Conservation (phyloP, 2,888 invertebrate genomes). For the Erebia aethiops region DNA sequence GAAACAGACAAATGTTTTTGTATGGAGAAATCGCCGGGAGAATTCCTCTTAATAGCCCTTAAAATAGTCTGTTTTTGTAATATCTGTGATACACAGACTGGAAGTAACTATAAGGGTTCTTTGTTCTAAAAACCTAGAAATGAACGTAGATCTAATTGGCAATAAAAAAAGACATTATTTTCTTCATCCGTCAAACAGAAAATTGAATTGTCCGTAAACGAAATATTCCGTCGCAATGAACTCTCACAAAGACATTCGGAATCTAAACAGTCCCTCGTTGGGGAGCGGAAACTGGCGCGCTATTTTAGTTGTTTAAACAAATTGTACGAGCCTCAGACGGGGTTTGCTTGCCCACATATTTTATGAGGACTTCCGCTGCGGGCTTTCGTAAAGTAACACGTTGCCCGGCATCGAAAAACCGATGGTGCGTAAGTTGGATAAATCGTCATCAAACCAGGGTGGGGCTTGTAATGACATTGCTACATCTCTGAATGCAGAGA, state of each 20-base stretch:
- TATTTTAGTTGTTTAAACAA: slow-evolving; percentile 54
- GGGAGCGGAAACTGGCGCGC: slow-evolving; percentile 46
- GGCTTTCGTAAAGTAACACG: slow-evolving; percentile 41
- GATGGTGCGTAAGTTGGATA: neutral
- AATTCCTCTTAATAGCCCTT: too few relatives aligned
- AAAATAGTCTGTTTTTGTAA: too few relatives aligned
- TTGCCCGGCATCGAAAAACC: slow-evolving; percentile 41
- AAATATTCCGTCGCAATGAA: slow-evolving; percentile 14
- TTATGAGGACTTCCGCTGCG: slow-evolving; percentile 51
- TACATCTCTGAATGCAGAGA: too few relatives aligned
- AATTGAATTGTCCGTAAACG: slow-evolving; percentile 24
- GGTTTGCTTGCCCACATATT: slow-evolving; percentile 50
- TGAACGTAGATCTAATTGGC: neutral
- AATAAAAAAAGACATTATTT: neutral
- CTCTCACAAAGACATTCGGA: slow-evolving; percentile 29
- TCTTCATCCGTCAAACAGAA: neutral
- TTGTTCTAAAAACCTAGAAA: neutral
- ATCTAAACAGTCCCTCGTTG: slow-evolving; percentile 31
- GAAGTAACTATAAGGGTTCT: too few relatives aligned
- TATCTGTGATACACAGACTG: too few relatives aligned
- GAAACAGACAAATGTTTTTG: too few relatives aligned
- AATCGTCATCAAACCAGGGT: too few relatives aligned
- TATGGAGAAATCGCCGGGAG: too few relatives aligned
- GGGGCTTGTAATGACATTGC: too few relatives aligned
- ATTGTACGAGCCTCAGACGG: slow-evolving; percentile 45